Evolutionary conservation across 1,140 invertebrate genomes (phyloP), one percentile per base, ranked within the genome.

Genomic region (Leguminivora glycinivorella): DNA sequence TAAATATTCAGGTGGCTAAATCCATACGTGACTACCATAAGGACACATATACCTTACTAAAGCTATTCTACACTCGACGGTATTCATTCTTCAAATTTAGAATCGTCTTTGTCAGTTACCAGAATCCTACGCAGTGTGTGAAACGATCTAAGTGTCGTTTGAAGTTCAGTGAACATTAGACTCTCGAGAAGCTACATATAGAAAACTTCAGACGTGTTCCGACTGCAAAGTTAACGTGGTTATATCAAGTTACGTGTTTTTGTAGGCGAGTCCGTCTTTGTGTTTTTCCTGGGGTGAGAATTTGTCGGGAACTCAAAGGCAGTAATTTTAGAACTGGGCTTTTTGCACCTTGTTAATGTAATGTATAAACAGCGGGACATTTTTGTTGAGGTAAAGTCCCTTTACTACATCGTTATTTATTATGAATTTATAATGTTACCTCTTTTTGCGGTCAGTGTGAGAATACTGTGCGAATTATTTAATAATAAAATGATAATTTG

Each of bases 211-310:
- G 88, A 88, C 85, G 84, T 83, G 83, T 91, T 89, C 89, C 87
- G 80, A 82, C 85, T 83, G 77, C 71, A 79, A 79, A 74, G 74
- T 75, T 80, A 81, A 85, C 78, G 79, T 84, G 80, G 78, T 78
- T 81, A 84, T 86, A 63, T 84, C 75, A 82, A 73, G 75, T 69
- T 83, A 63, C 58, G 26, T 63, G 83, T 88, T 87, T 91, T 91
- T 89, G 86, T 89, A 75, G 87, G 88, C 84, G 88, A 87, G 86
- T 85, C 79, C 79, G 56, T 75, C 75, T 84, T 88, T 87, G 81
- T 85, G 72, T 77, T 81, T 83, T 83, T 83, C 43, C 78, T 80
- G 69, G 82, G 80, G 81, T 84, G 83, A 84, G 83, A 84, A 84
- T 81, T 79, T 72, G 82, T 75, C 82, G 79, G 77, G 70, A 58